Base-by-base conservation (phyloP, 1,140 invertebrate genomes). In the Laupala kohalensis region DNA sequence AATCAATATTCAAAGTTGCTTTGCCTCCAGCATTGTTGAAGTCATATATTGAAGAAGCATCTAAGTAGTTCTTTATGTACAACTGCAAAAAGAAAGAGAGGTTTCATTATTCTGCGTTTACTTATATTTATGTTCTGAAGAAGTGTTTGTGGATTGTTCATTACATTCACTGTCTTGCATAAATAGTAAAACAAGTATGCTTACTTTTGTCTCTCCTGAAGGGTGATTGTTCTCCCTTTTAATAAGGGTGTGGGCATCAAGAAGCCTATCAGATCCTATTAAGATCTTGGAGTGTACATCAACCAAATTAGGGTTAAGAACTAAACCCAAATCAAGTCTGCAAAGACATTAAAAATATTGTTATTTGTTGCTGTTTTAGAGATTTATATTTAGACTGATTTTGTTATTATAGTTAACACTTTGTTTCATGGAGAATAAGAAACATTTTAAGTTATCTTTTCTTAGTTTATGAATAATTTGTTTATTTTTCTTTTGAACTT, bases 21-120 rank as follows among this genome's bases (percentile, higher is more conserved):
- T 85, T 84, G n/a, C 84, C 86, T 74, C 84, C 86, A 25, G 86
- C 86, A 71, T 81, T 82, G 29, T 30, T 28, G 69, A 84, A 77
- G 66, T 85, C 85, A 71, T 84, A 84, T 70, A 86, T 81, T 25
- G 84, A 86, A 65, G 85, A 85, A 13, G 84, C 82, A 3, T 76
- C 76, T 27, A 89, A 72, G 13, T 82, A 72, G 71, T 87, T 84
- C 70, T 84, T 86, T 1, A 88, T 71, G 24, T 80, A 66, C 63
- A 71, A 25, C 70, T 71, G 37, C 30, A 19, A 4, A 5, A 15
- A 15, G 23, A 28, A 28, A 25, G 5, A 6, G 13, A 1, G 25
- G 19, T 28, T n/a, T n/a, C n/a, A n/a, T n/a, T n/a, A n/a, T n/a
- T n/a, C n/a, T n/a, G n/a, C n/a, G n/a, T n/a, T n/a, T n/a, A n/a